These are phyloP conservation scores for Decapterus maruadsi DNA, from an alignment of 2,797 vertebrate species.

Conservation along the genomic window DNA sequence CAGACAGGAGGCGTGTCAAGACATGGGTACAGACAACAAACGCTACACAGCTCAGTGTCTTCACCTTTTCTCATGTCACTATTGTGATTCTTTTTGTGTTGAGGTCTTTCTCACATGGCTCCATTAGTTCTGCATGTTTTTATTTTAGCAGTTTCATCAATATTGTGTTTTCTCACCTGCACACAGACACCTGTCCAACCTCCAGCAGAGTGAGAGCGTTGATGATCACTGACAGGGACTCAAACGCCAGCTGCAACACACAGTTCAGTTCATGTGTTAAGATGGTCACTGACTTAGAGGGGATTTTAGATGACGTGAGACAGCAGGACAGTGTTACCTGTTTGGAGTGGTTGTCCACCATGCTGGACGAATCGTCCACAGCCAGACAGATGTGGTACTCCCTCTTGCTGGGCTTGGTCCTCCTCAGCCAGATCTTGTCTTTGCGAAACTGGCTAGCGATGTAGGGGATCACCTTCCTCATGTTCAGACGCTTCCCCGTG, in stretches of 20 bases:
- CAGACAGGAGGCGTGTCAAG: too few species aligned
- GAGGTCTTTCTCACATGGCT: neutral
- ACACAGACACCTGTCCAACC: conserved; percentile 96
- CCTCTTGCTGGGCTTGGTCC: conserved; percentile 97
- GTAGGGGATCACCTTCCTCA: conserved; percentile 98
- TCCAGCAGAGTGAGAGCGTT: conserved; percentile 95
- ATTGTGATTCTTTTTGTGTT: neutral
- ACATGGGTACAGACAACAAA: neutral
- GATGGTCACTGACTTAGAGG: neutral
- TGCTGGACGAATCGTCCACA: conserved; percentile 97
- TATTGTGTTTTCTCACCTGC: conserved; percentile 86
- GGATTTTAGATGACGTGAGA: too few species aligned
- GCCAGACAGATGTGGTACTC: conserved; percentile 98
- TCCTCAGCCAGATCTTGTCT: conserved; percentile 98
- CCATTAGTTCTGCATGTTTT: neutral
- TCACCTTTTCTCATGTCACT: neutral
- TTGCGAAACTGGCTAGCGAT: conserved; percentile 98
- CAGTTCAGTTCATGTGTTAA: neutral
- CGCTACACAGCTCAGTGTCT: neutral
- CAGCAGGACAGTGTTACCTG: conserved; percentile 84
- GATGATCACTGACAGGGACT: conserved; percentile 96
- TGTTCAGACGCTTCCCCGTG: conserved; percentile 97
- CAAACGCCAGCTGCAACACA: conserved; percentile 92
- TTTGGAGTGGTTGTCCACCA: conserved; percentile 98
- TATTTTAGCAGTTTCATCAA: neutral